Conservation (phyloP, 2,113 vertebrate genomes). For the Heptranchias perlo region DNA sequence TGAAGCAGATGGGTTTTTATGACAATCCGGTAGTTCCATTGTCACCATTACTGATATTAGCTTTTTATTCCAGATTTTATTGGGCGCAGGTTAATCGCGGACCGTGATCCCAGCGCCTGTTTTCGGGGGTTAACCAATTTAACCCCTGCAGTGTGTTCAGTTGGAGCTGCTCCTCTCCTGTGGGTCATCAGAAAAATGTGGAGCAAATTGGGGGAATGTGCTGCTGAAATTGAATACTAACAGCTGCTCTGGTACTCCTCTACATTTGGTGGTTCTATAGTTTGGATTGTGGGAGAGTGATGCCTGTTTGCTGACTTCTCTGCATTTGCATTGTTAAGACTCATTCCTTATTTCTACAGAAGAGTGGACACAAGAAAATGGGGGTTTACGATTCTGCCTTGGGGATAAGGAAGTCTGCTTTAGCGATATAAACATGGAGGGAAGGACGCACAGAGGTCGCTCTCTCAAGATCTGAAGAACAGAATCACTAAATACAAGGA, state of each 20-base stretch:
- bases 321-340: neutral
- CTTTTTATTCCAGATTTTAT: no score
- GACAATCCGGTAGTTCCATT: no score
- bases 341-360: neutral
- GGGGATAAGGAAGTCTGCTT: neutral
- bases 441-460: neutral
- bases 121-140: no score
- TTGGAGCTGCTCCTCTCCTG: neutral
- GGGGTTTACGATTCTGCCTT: neutral
- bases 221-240: neutral
- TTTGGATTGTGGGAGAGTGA: neutral
- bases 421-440: neutral
- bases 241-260: neutral
- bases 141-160: no score
- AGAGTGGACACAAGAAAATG: neutral
- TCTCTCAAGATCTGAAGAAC: neutral
- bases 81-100: no score
- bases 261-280: neutral
- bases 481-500: neutral
- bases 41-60: no score
- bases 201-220: neutral
- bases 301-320: neutral
- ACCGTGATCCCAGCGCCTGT: no score
- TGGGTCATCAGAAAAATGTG: neutral
- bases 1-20: no score